Conservation (phyloP, 2,888 invertebrate genomes). For the Girardia tigrina region DNA sequence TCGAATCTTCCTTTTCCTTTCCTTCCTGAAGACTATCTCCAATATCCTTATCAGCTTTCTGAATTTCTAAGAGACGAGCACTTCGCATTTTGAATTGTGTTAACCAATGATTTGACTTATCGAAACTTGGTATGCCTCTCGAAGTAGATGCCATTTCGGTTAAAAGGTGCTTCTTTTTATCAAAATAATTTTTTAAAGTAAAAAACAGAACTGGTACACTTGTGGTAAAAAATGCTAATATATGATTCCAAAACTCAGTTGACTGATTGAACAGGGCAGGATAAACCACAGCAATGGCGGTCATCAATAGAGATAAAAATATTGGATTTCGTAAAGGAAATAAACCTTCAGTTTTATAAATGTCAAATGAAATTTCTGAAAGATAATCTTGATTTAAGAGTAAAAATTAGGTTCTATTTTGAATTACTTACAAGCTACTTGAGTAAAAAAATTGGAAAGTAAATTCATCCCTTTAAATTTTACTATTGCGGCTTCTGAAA, state of each 20-base stretch:
- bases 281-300: not conserved
- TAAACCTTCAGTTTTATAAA: constrained; percentile 1
- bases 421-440: not conserved
- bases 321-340: not conserved
- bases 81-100: no score
- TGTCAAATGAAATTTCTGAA: constrained; percentile 1
- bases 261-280: not conserved
- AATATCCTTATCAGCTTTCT: no score
- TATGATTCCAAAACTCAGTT: not conserved
- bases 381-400: not conserved
- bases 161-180: not conserved
- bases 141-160: no score
- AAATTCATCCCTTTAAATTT: not conserved
- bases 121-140: not conserved
- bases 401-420: not conserved
- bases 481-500: not conserved
- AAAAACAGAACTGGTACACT: not conserved
- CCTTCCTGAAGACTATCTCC: no score
- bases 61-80: no score
- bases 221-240: not conserved
- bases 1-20: no score
- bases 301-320: not conserved
- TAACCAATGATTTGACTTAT: not conserved
- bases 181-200: not conserved
- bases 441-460: not conserved